phyloP scores from a whole-genome alignment of 2,113 vertebrate genomes.

The Mugil cephalus region DNA sequence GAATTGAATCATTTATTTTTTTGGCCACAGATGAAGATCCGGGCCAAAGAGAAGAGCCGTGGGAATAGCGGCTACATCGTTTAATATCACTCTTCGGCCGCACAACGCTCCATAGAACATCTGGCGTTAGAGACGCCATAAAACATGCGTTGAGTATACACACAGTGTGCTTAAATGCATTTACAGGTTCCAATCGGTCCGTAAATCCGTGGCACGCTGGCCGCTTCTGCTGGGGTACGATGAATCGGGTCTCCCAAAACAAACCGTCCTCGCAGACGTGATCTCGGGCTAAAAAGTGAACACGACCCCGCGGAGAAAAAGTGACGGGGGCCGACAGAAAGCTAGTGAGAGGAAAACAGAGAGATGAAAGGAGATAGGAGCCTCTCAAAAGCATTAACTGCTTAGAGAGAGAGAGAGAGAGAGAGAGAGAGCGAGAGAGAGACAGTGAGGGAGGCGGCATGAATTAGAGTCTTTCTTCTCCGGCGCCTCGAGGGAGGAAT shows the following conservation, averaged over 20 bases:
- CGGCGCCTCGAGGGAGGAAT: conserved; percentile 62
- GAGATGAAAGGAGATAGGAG: conserved; percentile 48
- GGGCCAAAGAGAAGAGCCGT: background rate
- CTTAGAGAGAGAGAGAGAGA: conserved; percentile 54
- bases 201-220: no score
- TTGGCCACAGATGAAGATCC: background rate
- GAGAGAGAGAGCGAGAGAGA: conserved; percentile 35
- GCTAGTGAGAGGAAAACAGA: conserved; percentile 15
- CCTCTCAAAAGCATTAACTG: conserved; percentile 53
- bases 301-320: no score
- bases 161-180: no score
- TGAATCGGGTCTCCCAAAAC: background rate
- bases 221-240: no score
- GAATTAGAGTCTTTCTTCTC: conserved; percentile 61
- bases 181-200: no score
- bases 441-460: conserved; percentile 44
- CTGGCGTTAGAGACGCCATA: no score
- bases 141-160: no score
- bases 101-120: no score
- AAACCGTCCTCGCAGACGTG: background rate
- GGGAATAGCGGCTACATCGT: background rate
- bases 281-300: background rate
- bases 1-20: background rate
- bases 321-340: background rate
- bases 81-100: background rate